Percentiles rank a stretch among this genome's conserved stretches.
These are phyloP conservation scores for Thecophora atra DNA, from an alignment of 2,888 invertebrate genomes.

Conservation along the genomic window DNA sequence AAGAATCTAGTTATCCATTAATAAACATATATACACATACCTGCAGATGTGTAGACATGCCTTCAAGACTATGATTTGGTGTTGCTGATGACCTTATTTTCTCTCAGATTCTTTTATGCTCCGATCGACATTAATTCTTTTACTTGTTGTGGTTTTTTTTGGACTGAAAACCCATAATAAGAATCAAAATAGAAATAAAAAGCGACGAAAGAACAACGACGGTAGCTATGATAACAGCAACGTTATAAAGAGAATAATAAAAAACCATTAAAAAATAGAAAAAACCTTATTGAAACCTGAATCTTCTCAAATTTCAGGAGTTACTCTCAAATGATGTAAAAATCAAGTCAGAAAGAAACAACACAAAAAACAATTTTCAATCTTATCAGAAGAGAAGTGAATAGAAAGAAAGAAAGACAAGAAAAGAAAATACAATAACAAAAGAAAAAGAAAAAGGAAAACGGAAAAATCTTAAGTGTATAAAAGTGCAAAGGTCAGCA, in stretches of 20 bases:
- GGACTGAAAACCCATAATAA: background rate
- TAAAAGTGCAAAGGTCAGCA: conserved; percentile 37
- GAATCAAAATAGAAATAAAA: conserved; percentile 1
- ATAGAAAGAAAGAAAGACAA: background rate
- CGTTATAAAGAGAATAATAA: background rate
- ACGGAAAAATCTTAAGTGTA: conserved; percentile 17
- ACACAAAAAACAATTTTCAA: background rate
- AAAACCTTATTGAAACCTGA: conserved; percentile 18
- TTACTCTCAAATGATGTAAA: background rate
- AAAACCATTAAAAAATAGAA: background rate
- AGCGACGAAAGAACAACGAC: conserved; percentile 3
- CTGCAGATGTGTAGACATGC: too few species aligned
- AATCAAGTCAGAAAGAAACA: background rate
- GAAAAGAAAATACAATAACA: conserved; percentile 4
- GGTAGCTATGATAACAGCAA: background rate
- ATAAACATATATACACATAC: background rate
- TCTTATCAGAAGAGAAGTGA: background rate
- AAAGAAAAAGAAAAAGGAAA: background rate
- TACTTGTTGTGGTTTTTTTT: background rate
- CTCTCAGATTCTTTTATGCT: background rate
- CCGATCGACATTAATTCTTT: conserved; percentile 1
- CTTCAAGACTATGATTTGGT: background rate
- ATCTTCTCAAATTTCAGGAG: conserved; percentile 3
- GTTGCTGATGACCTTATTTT: too few species aligned
- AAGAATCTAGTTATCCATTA: background rate